Evolutionary conservation across 2,797 vertebrate species (phyloP), one percentile per base, ranked within the genome.

Genomic region (Aplochiton taeniatus): DNA sequence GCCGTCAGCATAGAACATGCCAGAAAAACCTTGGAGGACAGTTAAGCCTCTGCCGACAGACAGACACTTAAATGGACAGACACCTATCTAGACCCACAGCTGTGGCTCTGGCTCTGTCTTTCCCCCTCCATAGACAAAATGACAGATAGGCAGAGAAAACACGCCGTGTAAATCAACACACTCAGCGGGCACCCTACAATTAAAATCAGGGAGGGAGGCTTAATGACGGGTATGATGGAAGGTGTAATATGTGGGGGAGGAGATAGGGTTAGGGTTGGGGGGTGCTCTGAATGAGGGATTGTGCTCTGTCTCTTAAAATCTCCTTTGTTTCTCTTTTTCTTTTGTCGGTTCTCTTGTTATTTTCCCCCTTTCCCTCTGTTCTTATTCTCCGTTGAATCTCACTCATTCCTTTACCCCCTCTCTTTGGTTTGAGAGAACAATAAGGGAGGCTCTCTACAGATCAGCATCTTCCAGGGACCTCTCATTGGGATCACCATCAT

Each of bases 141-240:
- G 68, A 58, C n/a, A 61, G 44, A 63, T 8, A 18, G 19, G 12
- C 12, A 12, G 10, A 50, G 54, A 17, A 31, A 20, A 55, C 58
- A 55, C 75, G 75, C 63, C 65, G 68, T 64, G 4, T 69, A 79
- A 83, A 83, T 78, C 74, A 79, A 72, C 75, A 58, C 70, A 65
- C 72, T 52, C 81, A 58, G 67, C 66, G 0, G 78, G 76, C 20
- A 14, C 65, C 11, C 68, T 18, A 51, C 65, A 70, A 84, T 83
- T 79, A 76, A 82, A 80, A 85, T 78, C 79, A 84, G 17, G 14
- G 47, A 61, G 61, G 19, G 63, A 63, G 62, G 47, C 10, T 10
- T 68, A 66, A 77, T 61, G 72, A 76, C 4, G 58, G 53, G 64
- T 65, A 14, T 63, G 74, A 14, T 54, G 7, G 56, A 63, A 47